Percentiles rank a stretch among this genome's conserved stretches.
Conservation (phyloP, 2,797 vertebrate genomes). For the Lagocephalus sceleratus region DNA sequence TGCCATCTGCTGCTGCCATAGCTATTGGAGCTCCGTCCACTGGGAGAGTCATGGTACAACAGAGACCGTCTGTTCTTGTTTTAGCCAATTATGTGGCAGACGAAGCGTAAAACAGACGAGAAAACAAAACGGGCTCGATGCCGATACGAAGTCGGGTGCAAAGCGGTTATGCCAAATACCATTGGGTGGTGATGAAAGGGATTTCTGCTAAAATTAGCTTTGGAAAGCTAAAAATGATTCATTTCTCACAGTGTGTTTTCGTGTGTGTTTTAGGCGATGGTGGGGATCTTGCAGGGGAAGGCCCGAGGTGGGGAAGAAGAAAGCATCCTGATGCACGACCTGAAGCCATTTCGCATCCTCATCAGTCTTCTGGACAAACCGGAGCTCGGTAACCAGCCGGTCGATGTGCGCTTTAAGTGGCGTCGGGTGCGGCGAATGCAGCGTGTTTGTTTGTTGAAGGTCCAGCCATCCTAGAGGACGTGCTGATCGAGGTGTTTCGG, state of each 20-base stretch:
- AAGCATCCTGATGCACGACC: conserved; percentile 90
- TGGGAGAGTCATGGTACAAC: conserved; percentile 56
- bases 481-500: conserved; percentile 95
- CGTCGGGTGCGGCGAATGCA: background rate
- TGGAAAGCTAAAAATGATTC: background rate
- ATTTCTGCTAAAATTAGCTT: conserved; percentile 3
- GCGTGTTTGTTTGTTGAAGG: conserved; percentile 66
- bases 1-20: conserved; percentile 67
- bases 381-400: conserved; percentile 84
- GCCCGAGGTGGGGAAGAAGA: conserved; percentile 88
- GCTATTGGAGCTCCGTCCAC: conserved; percentile 52
- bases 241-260: conserved; percentile 6
- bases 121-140: conserved; percentile 13
- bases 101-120: conserved; percentile 55
- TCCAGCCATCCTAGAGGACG: conserved; percentile 95
- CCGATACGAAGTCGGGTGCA: conserved; percentile 7
- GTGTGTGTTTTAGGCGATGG: conserved; percentile 85
- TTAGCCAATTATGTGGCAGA: conserved; percentile 48
- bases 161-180: conserved; percentile 17
- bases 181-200: background rate
- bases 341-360: conserved; percentile 97
- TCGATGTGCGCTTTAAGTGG: background rate
- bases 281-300: conserved; percentile 94
- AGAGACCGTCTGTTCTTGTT: conserved; percentile 57
- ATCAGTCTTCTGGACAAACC: conserved; percentile 98